phyloP scores from a whole-genome alignment of 1,140 invertebrate genomes.

The Ceratosolen solmsi region DNA sequence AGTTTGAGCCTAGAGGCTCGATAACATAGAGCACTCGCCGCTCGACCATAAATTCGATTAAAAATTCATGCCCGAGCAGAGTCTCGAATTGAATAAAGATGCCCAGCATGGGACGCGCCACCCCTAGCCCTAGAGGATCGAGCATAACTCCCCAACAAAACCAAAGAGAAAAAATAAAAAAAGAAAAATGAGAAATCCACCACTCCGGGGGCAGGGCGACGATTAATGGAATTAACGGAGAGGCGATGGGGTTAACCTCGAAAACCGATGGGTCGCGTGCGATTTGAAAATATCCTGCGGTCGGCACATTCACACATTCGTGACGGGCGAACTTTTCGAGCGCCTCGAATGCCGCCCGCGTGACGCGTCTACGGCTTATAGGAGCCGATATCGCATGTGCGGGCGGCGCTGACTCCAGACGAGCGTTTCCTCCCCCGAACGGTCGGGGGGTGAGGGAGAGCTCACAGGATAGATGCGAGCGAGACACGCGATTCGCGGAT shows the following conservation, averaged over 20 bases:
- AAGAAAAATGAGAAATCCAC: background rate
- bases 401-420: background rate
- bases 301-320: constrained; percentile 55
- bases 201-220: background rate
- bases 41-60: no score
- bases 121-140: background rate
- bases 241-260: constrained; percentile 63
- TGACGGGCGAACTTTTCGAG: constrained; percentile 52
- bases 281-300: constrained; percentile 62
- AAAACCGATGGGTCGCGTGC: constrained; percentile 60
- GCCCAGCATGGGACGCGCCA: no score
- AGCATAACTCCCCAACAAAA: background rate
- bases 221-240: constrained; percentile 62
- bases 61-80: background rate
- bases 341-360: constrained; percentile 41
- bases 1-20: no score
- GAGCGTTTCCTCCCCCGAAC: constrained; percentile 26
- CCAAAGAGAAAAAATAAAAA: background rate
- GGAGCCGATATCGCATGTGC: constrained; percentile 22
- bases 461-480: constrained; percentile 52
- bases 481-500: constrained; percentile 62
- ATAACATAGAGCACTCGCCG: no score
- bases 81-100: background rate
- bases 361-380: background rate
- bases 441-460: background rate